phyloP scores from a whole-genome alignment of 2,888 invertebrate genomes.

The Limnephilus lunatus region DNA sequence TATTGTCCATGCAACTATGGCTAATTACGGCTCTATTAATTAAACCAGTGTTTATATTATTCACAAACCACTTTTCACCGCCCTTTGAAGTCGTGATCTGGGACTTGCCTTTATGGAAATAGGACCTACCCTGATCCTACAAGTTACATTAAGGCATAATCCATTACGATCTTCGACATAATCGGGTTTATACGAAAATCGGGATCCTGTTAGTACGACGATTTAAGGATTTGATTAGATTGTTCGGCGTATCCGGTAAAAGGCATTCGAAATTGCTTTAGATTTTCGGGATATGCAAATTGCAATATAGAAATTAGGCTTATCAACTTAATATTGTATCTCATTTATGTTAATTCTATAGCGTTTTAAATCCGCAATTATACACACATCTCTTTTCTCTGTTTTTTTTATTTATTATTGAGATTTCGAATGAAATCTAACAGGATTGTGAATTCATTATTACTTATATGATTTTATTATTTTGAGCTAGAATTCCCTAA shows the following conservation, averaged over 20 bases:
- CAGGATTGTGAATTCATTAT: too few species aligned
- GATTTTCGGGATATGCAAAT: too few species aligned
- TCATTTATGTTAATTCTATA: too few species aligned
- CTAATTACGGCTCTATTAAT: constrained; percentile 11
- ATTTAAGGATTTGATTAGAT: background rate
- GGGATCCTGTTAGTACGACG: background rate
- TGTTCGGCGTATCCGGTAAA: background rate
- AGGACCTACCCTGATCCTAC: background rate
- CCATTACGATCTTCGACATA: background rate
- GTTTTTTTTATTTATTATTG: too few species aligned
- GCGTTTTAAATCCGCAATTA: too few species aligned
- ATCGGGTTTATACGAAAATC: background rate
- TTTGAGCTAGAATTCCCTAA: too few species aligned
- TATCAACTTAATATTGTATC: too few species aligned
- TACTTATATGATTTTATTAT: too few species aligned
- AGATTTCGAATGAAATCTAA: too few species aligned
- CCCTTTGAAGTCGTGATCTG: background rate
- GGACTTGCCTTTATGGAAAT: background rate
- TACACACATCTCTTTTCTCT: too few species aligned
- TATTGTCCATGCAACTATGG: constrained; percentile 23
- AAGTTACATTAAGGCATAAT: background rate
- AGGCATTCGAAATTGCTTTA: background rate
- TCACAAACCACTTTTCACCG: background rate
- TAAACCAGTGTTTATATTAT: constrained; percentile 31
- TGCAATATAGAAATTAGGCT: too few species aligned